A percentile compares a stretch with the other conserved stretches of the same genome.
Conservation (phyloP, 2,888 invertebrate species). For the Zygogramma bicolorata region DNA sequence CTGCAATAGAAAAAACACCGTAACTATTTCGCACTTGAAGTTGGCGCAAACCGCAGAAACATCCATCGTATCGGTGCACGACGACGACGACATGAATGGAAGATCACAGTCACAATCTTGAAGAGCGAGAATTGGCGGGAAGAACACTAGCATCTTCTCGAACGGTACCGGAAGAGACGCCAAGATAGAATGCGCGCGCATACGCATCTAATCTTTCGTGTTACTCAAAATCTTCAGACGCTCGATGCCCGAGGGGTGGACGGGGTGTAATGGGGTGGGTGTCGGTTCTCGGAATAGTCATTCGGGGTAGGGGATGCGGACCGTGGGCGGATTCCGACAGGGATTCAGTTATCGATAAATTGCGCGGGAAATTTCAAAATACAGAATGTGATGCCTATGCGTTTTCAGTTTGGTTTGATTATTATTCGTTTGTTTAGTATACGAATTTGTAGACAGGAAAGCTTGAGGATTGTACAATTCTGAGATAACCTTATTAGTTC, state of each 20-base stretch:
- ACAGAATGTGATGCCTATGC: no score
- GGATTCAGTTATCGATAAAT: no score
- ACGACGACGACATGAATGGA: not conserved
- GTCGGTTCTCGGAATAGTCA: not conserved
- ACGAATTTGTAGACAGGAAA: no score
- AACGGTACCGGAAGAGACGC: slow-evolving; percentile 6
- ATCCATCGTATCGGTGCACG: not conserved
- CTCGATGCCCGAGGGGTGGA: not conserved
- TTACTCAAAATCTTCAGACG: not conserved
- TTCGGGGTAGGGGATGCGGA: no score
- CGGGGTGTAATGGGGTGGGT: not conserved
- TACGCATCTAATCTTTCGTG: not conserved
- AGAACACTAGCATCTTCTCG: not conserved
- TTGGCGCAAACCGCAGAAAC: not conserved
- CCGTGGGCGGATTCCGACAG: no score
- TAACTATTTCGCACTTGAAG: not conserved
- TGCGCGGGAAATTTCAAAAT: no score
- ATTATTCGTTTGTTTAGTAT: no score
- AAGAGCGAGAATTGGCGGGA: slow-evolving; percentile 17
- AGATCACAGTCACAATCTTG: not conserved
- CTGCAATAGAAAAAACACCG: slow-evolving; percentile 66
- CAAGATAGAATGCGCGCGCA: not conserved
- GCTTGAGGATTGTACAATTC: no score
- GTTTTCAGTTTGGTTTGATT: no score
- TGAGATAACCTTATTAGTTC: no score